Base-by-base conservation (phyloP, 2,797 vertebrate species). In the Botia almorhae region DNA sequence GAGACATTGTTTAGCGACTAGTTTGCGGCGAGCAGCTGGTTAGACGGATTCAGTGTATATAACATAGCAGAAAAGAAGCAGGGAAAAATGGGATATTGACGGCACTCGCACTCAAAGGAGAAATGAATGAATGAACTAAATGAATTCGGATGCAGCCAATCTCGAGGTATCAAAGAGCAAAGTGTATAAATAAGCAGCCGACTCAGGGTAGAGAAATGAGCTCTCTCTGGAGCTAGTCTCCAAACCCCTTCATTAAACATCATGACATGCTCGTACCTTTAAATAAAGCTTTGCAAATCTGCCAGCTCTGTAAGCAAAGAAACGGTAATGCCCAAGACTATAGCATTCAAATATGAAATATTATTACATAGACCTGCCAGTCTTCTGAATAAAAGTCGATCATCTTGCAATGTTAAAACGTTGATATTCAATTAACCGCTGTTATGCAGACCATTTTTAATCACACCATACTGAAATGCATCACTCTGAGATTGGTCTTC, bases 181-280 rank as follows among this genome's bases (percentile, higher is more conserved):
- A 63, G 56, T 70, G 76, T 78, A 70, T 53, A 78, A 63, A 78
- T 78, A 51, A 70, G 76, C 39, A 78, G 56, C 43, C 12, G 12
- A 58, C 7, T 8, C n/a, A 2, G 13, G n/a, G 53, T 63, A 51
- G 55, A 78, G 56, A 71, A 74, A 79, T 79, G 4, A 73, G 53
- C 68, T 74, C 39, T 69, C 67, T 64, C 43, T 61, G 70, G 78
- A 75, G 53, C 76, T 55, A 70, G 60, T 72, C 65, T 61, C 60
- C 16, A 63, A 81, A 78, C 23, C 67, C 50, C 55, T 85, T 78
- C 68, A 81, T 85, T 81, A 83, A 81, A 75, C 53, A 61, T 72
- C 51, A 68, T 68, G 75, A 78, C 21, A 12, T 75, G 65, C 78
- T 78, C 10, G 60, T 68, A 78, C 48, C 33, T 19, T 78, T 46